Conservation (phyloP, 2,888 invertebrate species). For the Mesopsocus fuscifrons region DNA sequence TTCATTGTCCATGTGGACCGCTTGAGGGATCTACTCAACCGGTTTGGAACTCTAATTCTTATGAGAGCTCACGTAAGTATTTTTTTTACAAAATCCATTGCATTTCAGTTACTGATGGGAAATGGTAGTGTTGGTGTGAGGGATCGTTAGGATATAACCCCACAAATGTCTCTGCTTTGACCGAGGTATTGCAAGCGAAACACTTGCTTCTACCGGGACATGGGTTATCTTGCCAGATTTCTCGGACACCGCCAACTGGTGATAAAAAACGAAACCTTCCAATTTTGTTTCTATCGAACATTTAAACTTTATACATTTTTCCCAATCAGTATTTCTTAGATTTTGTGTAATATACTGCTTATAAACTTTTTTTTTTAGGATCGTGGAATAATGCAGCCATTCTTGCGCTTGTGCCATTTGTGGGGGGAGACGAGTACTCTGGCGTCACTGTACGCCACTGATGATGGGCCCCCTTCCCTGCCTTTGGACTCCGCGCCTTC, state of each 20-base stretch:
- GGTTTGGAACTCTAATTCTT: not conserved
- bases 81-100: not conserved
- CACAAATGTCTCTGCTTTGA: no score
- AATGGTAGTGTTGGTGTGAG: no score
- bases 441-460: not conserved
- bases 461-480: not conserved
- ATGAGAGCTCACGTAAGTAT: constrained; percentile 1
- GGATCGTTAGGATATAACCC: no score
- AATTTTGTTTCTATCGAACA: no score
- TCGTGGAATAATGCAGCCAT: constrained; percentile 2
- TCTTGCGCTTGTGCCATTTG: not conserved
- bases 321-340: no score
- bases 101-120: not conserved
- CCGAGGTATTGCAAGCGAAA: no score
- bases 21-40: not conserved
- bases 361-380: constrained; percentile 8
- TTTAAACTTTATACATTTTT: no score
- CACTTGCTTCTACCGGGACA: no score
- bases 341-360: no score
- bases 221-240: no score
- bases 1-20: not conserved
- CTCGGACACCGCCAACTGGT: no score
- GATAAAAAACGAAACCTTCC: no score
- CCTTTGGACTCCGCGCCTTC: not conserved
- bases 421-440: constrained; percentile 2